Base-by-base conservation (phyloP, 2,888 invertebrate species). In the Stenodera caucasica region DNA sequence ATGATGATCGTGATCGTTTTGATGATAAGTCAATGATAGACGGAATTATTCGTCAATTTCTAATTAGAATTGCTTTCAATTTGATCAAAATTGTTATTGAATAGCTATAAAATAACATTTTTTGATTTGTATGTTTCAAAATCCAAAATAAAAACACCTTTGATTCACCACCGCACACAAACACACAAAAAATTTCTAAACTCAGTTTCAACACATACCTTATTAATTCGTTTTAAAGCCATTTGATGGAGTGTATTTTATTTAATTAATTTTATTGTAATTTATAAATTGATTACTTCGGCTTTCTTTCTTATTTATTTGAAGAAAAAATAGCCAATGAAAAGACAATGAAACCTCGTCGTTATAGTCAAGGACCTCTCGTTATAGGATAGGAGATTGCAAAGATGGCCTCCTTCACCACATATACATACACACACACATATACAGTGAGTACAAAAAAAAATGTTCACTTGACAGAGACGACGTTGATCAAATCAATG, bases 161-260 rank as follows among this genome's bases (percentile, higher is more conserved):
- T 65, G 61, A 63, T 60, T 53, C 64, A 60, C 66, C 65, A 69
- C 65, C 65, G 55, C 55, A 64, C 58, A 67, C 64, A 67, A 67
- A 66, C 64, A 60, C 58, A 66, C 65, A 57, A 55, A 64, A 63
- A 67, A n/a, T 62, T 61, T 69, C 61, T 68, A 70, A 64, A 67
- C 70, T 62, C 67, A 72, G 73, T 75, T 75, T 78, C 81, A 83
- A 14, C 8, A 88, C 89, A 82, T 88, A 91, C 91, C 93, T 94
- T 94, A 89, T 94, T 94, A 89, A 94, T 94, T 91, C 94, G 90
- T 90, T 94, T 94, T 91, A 94, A 91, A 89, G 94, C 94, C 94
- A 94, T 94, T 89, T 88, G 86, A 84, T 84, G 84, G 83, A 75
- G 70, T 84, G 84, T 84, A 83, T 9, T 35, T 9, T 85, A 83